Evolutionary conservation across 1,140 invertebrate genomes (phyloP), one percentile per base, ranked within the genome.

Genomic region (Drosophila oshimai): DNA sequence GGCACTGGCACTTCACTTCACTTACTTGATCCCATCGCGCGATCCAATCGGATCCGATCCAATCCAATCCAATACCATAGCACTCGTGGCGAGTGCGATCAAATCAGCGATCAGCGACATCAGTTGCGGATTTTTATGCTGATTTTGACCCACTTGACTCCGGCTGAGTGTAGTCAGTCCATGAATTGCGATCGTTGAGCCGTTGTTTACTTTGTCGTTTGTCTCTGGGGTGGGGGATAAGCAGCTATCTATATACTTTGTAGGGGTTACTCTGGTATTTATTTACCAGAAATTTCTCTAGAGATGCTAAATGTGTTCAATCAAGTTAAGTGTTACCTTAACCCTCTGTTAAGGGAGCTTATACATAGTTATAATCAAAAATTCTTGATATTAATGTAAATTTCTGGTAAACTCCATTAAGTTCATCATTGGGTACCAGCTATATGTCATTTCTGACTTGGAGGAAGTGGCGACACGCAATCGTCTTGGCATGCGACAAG

Each of bases 61-160:
- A 2, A 45, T 50, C 22, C 36, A 12, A 37, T 58, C 31, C 46
- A 26, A 29, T 45, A 54, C 9, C 20, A 28, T 28, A 42, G 42
- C 28, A 28, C 34, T 17, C 18, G 28, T 4, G 3, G 28, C 28
- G 10, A 36, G 57, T 64, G 58, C 51, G 67, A 86, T 87, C 76
- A 39, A 70, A 72, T 79, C 62, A 65, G 62, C 58, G 34, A 72
- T 79, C 62, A 65, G 62, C 58, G 34, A 50, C 72, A 77, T 81
- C 83, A 76, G 68, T 80, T 70, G 62, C 76, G 81, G 76, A 86
- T 86, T 87, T 86, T 77, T 86, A 86, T 86, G 77, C 83, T 86
- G 81, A 87, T 86, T 87, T 86, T 81, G 77, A 86, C 81, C 81
- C 76, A 86, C 60, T 86, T 86, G 76, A 86, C 81, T 81, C 69